These are phyloP conservation scores for Amblyjoppa proteus DNA, from an alignment of 2,888 invertebrate species.

Conservation along the genomic window DNA sequence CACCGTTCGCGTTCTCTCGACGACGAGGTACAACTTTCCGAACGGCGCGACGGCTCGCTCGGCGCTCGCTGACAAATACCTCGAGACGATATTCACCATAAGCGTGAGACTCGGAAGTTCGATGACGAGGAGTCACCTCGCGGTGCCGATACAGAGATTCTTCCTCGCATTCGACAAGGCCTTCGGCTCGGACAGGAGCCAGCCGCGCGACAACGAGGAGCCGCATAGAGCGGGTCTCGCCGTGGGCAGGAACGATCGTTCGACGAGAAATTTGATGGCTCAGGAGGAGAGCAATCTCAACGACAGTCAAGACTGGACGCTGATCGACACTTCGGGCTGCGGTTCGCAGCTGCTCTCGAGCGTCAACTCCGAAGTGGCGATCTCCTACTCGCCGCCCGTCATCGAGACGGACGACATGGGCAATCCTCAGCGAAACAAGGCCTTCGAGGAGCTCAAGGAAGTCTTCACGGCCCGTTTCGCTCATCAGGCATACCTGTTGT, in stretches of 20 bases:
- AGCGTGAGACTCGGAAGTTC: constrained; percentile 91
- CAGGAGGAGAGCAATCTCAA: constrained; percentile 40
- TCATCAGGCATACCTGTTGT: constrained; percentile 92
- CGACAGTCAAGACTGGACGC: constrained; percentile 63
- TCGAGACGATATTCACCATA: constrained; percentile 93
- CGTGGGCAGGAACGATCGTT: constrained; percentile 63
- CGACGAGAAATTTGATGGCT: constrained; percentile 28
- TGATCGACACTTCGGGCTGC: constrained; percentile 57
- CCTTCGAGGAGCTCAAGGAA: constrained; percentile 91
- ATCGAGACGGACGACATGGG: constrained; percentile 75
- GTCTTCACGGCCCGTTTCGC: constrained; percentile 95
- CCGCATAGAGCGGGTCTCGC: constrained; percentile 25
- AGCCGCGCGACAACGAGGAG: constrained; percentile 59
- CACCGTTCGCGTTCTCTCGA: constrained; percentile 92
- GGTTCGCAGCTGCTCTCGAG: constrained; percentile 66
- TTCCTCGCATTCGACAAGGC: constrained; percentile 94
- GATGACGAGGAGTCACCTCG: constrained; percentile 91
- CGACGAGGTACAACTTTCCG: constrained; percentile 93
- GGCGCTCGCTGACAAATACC: constrained; percentile 92
- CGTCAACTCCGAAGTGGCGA: constrained; percentile 85
- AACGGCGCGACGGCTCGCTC: constrained; percentile 91
- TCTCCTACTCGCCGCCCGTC: constrained; percentile 88
- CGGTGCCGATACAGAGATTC: constrained; percentile 90
- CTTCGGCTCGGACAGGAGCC: constrained; percentile 81
- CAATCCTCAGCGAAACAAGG: constrained; percentile 84